Percentiles rank a stretch among this genome's conserved stretches.
These are phyloP conservation scores for Pteropus rufus DNA, from an alignment of 2,797 vertebrate species.

Conservation along the genomic window DNA sequence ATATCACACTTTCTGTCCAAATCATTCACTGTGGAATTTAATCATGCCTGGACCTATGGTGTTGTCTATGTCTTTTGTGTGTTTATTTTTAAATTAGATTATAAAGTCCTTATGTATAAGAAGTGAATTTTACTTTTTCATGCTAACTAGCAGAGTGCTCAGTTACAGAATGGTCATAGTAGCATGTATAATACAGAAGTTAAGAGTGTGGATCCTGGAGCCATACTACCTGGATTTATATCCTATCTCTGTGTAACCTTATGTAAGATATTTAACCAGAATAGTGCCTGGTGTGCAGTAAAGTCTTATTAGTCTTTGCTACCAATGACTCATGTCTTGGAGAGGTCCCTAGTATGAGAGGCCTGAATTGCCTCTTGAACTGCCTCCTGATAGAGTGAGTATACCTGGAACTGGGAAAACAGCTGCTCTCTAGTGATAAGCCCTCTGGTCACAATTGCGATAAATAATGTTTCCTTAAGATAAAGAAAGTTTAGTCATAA, in stretches of 20 bases:
- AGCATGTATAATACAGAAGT: background rate
- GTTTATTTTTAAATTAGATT: background rate
- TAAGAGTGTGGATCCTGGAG: background rate
- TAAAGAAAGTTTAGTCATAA: background rate
- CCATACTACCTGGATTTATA: background rate
- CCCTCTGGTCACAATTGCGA: background rate
- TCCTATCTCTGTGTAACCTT: background rate
- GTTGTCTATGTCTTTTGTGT: background rate
- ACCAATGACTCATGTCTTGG: background rate
- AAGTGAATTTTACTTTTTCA: background rate
- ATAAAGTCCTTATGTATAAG: background rate
- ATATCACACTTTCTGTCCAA: background rate
- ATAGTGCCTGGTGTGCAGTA: background rate
- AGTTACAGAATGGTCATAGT: background rate
- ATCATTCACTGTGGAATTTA: background rate
- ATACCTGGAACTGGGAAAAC: background rate
- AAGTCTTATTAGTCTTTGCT: constrained; percentile 16
- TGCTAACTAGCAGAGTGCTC: background rate
- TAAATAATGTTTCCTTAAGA: constrained; percentile 22
- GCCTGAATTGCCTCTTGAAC: background rate
- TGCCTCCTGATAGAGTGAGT: constrained; percentile 12
- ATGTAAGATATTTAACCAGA: background rate
- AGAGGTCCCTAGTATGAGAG: background rate
- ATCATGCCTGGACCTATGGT: background rate
- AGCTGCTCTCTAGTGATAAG: background rate